Evolutionary conservation across 2,113 vertebrate species (phyloP), one percentile per base, ranked within the genome.

Genomic region (Edolisoma coerulescens): DNA sequence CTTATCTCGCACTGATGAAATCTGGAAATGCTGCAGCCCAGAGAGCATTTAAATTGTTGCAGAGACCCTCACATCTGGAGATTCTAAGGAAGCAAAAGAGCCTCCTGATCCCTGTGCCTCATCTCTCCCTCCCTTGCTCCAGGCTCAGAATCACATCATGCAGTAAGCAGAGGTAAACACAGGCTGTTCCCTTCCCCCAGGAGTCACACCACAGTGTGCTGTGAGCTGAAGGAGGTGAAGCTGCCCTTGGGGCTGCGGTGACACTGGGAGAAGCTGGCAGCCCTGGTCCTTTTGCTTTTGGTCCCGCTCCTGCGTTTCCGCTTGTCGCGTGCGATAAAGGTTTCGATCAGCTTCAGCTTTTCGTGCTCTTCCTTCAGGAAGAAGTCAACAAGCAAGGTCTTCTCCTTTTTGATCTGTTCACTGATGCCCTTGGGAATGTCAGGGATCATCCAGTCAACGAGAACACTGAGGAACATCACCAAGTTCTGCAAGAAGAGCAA

Each of bases 401-500:
- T 99, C 89, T 99, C 99, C 78, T 98, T 99, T 97, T 99, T 99
- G 89, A 99, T 98, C 97, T 99, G 99, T 54, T 99, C 99, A 13
- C 98, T 99, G 95, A 99, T 98, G 77, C 99, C 99, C 6, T 98
- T 99, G 32, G 99, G 99, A 44, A 99, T 99, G 44, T 99, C 99
- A 10, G 99, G 99, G 91, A 99, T 99, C 98, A 99, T 97, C 99
- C 99, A 99, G 87, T 99, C 99, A 74, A 99, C 99, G 9, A 99
- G 96, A 96, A 99, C 98, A 27, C 99, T 99, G 81, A 99, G 98
- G 95, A 99, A 99, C 99, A 99, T 99, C 83, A 99, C 99, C 32
- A 99, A 94, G 84, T 99, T 99, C 99, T 99, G 96, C 24, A 64
- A 76, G 77, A 57, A 80, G 69, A 85, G 54, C 30, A 81, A 82